Percentiles rank a stretch among this genome's conserved stretches.
phyloP scores from a whole-genome alignment of 2,888 invertebrate species.

The Epinotia demarniana region DNA sequence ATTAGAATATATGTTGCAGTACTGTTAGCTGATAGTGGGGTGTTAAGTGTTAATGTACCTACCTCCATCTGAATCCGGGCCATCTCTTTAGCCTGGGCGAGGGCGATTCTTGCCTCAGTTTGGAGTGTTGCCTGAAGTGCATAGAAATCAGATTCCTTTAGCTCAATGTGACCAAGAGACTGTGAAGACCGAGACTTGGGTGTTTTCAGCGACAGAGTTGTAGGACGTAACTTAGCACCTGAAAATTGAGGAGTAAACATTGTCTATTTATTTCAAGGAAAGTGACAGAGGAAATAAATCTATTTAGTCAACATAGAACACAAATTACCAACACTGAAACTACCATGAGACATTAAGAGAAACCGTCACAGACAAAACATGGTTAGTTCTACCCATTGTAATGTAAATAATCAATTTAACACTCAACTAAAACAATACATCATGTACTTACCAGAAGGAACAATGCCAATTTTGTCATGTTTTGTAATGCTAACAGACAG shows the following conservation, averaged over 20 bases:
- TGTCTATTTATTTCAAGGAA: constrained; percentile 16
- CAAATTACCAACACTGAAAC: constrained; percentile 13
- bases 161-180: constrained; percentile 76
- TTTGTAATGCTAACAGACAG: constrained; percentile 78
- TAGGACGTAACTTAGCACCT: constrained; percentile 77
- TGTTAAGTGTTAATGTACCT: constrained; percentile 46
- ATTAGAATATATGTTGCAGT: neutral
- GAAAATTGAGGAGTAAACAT: constrained; percentile 45
- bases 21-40: constrained; percentile 1
- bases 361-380: constrained; percentile 16
- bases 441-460: constrained; percentile 74
- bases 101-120: constrained; percentile 93
- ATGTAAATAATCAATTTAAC: constrained; percentile 33
- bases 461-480: constrained; percentile 75
- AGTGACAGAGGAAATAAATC: neutral
- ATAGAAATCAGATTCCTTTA: constrained; percentile 90
- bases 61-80: constrained; percentile 96
- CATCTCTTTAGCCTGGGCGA: constrained; percentile 96
- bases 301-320: neutral
- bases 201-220: constrained; percentile 74
- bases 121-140: constrained; percentile 92
- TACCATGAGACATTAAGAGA: constrained; percentile 7
- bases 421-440: constrained; percentile 24
- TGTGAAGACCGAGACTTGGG: constrained; percentile 79
- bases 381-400: constrained; percentile 39